Conservation (phyloP, 2,113 vertebrate genomes). For the Corydoras maculifer region DNA sequence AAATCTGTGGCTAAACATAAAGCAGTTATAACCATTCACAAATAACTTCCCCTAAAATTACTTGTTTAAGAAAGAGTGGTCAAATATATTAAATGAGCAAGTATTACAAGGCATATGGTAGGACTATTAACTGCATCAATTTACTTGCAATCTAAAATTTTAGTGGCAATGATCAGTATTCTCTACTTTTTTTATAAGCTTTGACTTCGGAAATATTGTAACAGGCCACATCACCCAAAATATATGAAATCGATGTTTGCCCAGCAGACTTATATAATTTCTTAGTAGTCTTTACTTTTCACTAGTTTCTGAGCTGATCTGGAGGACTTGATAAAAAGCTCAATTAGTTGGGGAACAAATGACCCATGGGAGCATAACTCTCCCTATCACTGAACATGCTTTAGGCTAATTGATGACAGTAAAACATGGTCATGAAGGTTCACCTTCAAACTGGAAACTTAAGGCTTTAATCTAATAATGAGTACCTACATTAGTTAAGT, state of each 20-base stretch:
- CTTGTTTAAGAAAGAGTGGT: no score
- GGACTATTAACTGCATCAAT: neutral
- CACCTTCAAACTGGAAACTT: slow-evolving; percentile 11
- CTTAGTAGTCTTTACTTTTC: no score
- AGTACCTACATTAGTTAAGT: neutral
- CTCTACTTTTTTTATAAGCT: neutral
- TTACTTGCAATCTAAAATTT: neutral
- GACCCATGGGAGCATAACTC: slow-evolving; percentile 48
- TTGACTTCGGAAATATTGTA: slow-evolving; percentile 2
- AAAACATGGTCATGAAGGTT: slow-evolving; percentile 30
- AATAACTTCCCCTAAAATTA: no score
- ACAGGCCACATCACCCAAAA: neutral
- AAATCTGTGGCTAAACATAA: no score
- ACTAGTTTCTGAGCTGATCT: no score
- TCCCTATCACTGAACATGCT: slow-evolving; percentile 28
- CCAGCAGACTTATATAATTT: no score
- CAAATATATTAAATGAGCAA: no score
- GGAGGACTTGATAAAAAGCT: slow-evolving; percentile 45
- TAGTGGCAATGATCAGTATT: neutral
- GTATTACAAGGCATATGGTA: neutral
- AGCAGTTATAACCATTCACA: no score
- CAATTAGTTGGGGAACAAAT: slow-evolving; percentile 57
- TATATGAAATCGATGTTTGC: no score
- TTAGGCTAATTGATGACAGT: slow-evolving; percentile 36
- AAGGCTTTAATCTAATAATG: neutral